A percentile compares a stretch with the other conserved stretches of the same genome.
phyloP scores from a whole-genome alignment of 2,113 vertebrate species.

The Daubentonia madagascariensis region DNA sequence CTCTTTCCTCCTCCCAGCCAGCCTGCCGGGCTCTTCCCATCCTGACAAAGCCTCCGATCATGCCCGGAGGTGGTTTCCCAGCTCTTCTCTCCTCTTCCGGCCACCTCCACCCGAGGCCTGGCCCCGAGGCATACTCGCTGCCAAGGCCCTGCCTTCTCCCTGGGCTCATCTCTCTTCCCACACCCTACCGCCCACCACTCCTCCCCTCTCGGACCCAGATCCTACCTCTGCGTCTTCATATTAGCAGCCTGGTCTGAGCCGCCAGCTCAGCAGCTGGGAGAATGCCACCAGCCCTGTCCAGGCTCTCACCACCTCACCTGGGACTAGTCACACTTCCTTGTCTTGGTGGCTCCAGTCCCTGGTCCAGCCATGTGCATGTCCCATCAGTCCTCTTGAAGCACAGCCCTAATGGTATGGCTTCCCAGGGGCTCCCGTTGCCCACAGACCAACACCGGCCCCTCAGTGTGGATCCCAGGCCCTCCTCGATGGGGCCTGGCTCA shows the following conservation, averaged over 20 bases:
- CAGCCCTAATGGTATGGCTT: background rate
- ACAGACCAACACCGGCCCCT: background rate
- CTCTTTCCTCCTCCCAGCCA: background rate
- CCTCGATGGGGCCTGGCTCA: rapidly evolving
- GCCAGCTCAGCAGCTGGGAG: background rate
- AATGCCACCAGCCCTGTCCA: background rate
- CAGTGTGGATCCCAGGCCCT: background rate
- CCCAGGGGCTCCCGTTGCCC: background rate
- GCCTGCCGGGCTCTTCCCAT: background rate
- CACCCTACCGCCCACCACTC: background rate
- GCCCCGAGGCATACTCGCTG: background rate
- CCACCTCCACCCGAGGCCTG: background rate
- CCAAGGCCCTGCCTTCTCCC: background rate
- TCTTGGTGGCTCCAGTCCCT: background rate
- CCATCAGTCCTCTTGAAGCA: background rate
- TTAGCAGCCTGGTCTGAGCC: background rate
- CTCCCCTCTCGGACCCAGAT: background rate
- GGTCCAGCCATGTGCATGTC: background rate
- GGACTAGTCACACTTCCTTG: background rate
- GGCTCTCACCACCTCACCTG: background rate
- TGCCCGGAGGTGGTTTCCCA: background rate
- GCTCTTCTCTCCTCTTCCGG: background rate
- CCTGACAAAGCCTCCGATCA: background rate
- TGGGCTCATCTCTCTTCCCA: background rate
- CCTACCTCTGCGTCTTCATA: background rate